Conservation (phyloP, 2,888 invertebrate genomes). For the Apotomis betuletana region DNA sequence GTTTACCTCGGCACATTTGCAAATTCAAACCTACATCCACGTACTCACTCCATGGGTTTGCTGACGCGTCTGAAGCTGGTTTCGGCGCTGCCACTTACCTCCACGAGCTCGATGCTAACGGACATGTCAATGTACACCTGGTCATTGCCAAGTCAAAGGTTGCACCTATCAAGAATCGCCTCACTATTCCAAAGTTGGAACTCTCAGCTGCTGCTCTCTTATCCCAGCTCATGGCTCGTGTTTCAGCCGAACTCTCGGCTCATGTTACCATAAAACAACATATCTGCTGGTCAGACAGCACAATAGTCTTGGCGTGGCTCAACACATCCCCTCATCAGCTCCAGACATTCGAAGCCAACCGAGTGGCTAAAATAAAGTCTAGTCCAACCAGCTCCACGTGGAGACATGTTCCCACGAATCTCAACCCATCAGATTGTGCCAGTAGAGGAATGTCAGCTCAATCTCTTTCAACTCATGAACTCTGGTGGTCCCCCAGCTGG, state of each 20-base stretch:
- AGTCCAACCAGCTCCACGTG: neutral
- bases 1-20: constrained; percentile 22
- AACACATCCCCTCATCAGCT: neutral
- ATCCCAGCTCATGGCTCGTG: constrained; percentile 13
- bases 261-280: constrained; percentile 8
- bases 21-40: constrained; percentile 3
- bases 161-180: neutral
- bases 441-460: constrained; percentile 9
- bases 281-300: constrained; percentile 12
- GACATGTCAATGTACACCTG: constrained; percentile 10
- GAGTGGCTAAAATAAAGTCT: constrained; percentile 3
- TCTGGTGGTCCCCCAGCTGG: constrained; percentile 6
- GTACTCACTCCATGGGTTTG: constrained; percentile 6
- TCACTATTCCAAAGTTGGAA: neutral
- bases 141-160: constrained; percentile 18
- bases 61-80: constrained; percentile 2
- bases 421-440: constrained; percentile 10
- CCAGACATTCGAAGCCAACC: constrained; percentile 14
- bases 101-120: neutral
- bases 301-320: neutral
- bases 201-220: constrained; percentile 19
- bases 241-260: constrained; percentile 3
- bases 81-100: constrained; percentile 3
- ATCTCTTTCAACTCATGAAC: neutral
- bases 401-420: neutral